phyloP scores from a whole-genome alignment of 1,140 invertebrate genomes.

The Periplaneta americana region DNA sequence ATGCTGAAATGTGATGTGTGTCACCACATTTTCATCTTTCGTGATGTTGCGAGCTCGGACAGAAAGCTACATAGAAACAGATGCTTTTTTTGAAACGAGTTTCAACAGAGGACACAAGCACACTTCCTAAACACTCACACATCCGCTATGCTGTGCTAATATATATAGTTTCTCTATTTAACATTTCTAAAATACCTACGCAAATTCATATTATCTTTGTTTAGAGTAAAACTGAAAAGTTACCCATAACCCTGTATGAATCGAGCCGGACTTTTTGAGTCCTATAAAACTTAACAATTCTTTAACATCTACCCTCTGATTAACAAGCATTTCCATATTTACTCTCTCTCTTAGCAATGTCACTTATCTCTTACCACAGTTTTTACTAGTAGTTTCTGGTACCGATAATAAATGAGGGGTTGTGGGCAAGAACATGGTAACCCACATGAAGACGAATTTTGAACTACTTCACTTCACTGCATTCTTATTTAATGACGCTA shows the following conservation, averaged over 20 bases:
- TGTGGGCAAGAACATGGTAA: too few relatives aligned
- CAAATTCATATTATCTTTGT: background rate
- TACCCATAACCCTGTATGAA: background rate
- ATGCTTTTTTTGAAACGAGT: background rate
- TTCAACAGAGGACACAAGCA: background rate
- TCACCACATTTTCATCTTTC: background rate
- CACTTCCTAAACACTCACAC: background rate
- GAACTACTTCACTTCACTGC: too few relatives aligned
- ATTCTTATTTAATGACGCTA: too few relatives aligned
- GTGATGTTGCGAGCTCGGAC: background rate
- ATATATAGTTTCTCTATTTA: background rate
- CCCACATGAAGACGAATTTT: too few relatives aligned
- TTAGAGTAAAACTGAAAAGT: background rate
- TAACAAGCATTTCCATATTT: background rate
- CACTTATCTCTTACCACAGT: background rate
- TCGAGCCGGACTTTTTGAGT: background rate
- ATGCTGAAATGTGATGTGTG: background rate
- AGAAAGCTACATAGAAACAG: background rate
- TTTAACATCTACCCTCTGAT: background rate
- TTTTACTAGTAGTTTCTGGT: background rate
- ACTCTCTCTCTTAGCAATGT: background rate
- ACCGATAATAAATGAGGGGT: too few relatives aligned
- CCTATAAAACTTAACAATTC: background rate
- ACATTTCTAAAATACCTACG: background rate
- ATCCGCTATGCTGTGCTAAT: background rate